Percentiles rank a stretch among this genome's conserved stretches.
Evolutionary conservation across 1,140 invertebrate genomes (phyloP).

Genomic region (Apocrypta bakeri): DNA sequence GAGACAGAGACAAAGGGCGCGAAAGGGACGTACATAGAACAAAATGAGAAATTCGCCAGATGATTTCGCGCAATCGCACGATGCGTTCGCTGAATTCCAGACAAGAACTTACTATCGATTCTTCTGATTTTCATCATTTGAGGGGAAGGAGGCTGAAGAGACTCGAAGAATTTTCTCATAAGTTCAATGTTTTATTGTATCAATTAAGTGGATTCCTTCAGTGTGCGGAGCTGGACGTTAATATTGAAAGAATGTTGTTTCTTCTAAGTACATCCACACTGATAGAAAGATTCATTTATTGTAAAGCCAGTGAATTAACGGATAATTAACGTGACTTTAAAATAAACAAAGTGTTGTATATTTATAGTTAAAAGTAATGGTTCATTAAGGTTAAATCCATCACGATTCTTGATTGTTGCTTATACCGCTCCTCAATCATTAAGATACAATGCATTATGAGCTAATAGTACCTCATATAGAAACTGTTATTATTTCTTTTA

Average conservation of each 20-base stretch:
- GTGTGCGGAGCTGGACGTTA: neutral
- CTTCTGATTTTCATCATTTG: constrained; percentile 12
- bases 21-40: constrained; percentile 13
- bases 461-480: no score
- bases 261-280: no score
- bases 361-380: no score
- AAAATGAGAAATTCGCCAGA: constrained; percentile 51
- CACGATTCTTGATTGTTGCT: no score
- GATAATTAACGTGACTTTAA: no score
- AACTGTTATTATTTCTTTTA: no score
- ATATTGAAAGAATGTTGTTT: neutral
- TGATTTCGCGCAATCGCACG: constrained; percentile 53
- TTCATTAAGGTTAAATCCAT: no score
- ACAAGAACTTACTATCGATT: neutral
- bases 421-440: no score
- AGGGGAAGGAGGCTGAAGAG: neutral
- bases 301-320: no score
- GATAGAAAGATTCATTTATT: no score
- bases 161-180: constrained; percentile 25
- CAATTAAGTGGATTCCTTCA: neutral
- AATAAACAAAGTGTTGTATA: no score
- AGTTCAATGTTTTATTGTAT: constrained; percentile 13
- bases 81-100: constrained; percentile 23
- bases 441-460: no score
- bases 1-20: neutral